Evolutionary conservation across 2,113 vertebrate species (phyloP).

Genomic region (Chrysemys picta): DNA sequence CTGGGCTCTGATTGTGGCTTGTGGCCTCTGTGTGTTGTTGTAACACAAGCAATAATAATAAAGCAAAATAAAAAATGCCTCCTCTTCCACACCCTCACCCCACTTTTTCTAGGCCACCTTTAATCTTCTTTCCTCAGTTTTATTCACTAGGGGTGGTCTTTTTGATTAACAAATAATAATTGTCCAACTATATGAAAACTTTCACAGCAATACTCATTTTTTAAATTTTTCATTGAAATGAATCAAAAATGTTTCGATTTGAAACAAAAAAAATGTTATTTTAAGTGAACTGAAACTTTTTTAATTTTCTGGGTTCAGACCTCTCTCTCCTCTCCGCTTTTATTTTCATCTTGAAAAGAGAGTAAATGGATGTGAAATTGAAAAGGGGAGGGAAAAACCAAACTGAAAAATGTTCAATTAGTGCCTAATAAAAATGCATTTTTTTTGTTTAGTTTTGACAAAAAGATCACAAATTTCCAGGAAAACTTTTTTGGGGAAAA

Average conservation of each 20-base stretch:
- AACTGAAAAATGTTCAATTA: neutral
- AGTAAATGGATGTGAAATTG: neutral
- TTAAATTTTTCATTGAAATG: neutral
- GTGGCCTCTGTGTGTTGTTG: neutral
- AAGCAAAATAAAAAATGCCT: neutral
- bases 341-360: neutral
- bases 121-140: neutral
- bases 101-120: neutral
- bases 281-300: neutral
- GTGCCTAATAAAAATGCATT: neutral
- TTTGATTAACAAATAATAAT: neutral
- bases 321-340: neutral
- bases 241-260: neutral
- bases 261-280: neutral
- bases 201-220: neutral
- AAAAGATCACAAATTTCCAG: neutral
- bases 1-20: neutral
- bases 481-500: fast-evolving
- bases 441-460: neutral
- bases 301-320: neutral
- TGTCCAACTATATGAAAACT: neutral
- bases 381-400: too few relatives aligned
- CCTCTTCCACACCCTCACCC: too few relatives aligned
- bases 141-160: neutral
- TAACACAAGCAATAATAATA: neutral